Evolutionary conservation across 2,888 invertebrate species (phyloP).

Genomic region (Atrina japonica): DNA sequence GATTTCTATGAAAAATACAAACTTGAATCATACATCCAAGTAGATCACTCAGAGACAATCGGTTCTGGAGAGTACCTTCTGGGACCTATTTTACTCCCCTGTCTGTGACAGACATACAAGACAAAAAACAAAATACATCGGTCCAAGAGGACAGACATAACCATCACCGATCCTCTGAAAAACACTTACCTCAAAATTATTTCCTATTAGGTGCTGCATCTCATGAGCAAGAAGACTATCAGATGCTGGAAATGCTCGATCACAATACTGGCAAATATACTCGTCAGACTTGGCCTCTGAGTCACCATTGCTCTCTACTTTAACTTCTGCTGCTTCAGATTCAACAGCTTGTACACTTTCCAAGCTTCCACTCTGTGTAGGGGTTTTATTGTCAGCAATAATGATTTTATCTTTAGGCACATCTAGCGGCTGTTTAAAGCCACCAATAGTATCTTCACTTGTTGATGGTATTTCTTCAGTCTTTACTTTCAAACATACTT

Average conservation of each 20-base stretch:
- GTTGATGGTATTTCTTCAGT: background rate
- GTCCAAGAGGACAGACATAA: too few species aligned
- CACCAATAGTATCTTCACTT: background rate
- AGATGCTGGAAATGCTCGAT: conserved; percentile 70
- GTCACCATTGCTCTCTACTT: conserved; percentile 8
- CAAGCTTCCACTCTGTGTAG: background rate
- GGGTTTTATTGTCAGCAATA: background rate
- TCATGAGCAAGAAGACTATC: conserved; percentile 73
- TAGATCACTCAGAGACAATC: background rate
- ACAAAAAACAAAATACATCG: too few species aligned
- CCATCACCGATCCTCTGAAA: too few species aligned
- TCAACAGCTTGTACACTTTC: background rate
- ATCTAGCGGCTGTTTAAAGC: background rate
- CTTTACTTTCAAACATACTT: background rate
- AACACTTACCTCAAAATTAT: conserved; percentile 74
- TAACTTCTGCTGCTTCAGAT: background rate
- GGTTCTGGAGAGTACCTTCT: background rate
- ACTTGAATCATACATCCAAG: too few species aligned
- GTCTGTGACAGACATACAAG: too few species aligned
- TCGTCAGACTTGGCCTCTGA: conserved; percentile 28
- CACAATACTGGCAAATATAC: conserved; percentile 77
- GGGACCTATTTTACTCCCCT: too few species aligned
- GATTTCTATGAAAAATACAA: too few species aligned
- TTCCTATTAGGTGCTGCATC: conserved; percentile 76
- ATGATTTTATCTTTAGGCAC: background rate